Conservation (phyloP, 1,140 invertebrate species). For the Danaus melanippus region DNA sequence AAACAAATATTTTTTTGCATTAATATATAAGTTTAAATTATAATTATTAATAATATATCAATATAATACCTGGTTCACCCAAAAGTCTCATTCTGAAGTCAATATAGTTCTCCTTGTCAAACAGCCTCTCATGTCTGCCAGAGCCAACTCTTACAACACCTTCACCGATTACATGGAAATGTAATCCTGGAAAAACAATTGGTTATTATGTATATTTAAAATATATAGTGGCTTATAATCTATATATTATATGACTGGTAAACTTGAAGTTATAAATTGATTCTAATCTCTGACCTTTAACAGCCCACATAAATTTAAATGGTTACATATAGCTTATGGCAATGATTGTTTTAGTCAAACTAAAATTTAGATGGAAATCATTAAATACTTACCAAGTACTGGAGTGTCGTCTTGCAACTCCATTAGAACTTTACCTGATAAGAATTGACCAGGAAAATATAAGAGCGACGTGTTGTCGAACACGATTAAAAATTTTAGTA, state of each 20-base stretch:
- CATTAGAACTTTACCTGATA: slow-evolving; percentile 91
- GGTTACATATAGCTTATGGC: neutral
- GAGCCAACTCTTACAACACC: slow-evolving; percentile 88
- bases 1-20: slow-evolving; percentile 22
- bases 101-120: slow-evolving; percentile 95
- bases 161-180: slow-evolving; percentile 95
- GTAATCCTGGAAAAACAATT: slow-evolving; percentile 78
- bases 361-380: neutral
- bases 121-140: slow-evolving; percentile 85
- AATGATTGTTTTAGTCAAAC: neutral
- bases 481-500: slow-evolving; percentile 93
- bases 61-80: slow-evolving; percentile 84
- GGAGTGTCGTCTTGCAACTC: slow-evolving; percentile 94
- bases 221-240: neutral
- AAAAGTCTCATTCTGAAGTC: slow-evolving; percentile 94
- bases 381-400: slow-evolving; percentile 76
- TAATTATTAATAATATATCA: too few species aligned
- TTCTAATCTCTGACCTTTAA: slow-evolving; percentile 9
- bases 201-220: neutral
- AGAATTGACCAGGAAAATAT: slow-evolving; percentile 93
- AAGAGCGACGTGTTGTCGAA: slow-evolving; percentile 94
- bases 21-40: neutral
- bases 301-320: slow-evolving; percentile 15
- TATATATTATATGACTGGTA: slow-evolving; percentile 8
- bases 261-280: neutral